phyloP scores from a whole-genome alignment of 2,113 vertebrate genomes.

The Cygnus buccinator region DNA sequence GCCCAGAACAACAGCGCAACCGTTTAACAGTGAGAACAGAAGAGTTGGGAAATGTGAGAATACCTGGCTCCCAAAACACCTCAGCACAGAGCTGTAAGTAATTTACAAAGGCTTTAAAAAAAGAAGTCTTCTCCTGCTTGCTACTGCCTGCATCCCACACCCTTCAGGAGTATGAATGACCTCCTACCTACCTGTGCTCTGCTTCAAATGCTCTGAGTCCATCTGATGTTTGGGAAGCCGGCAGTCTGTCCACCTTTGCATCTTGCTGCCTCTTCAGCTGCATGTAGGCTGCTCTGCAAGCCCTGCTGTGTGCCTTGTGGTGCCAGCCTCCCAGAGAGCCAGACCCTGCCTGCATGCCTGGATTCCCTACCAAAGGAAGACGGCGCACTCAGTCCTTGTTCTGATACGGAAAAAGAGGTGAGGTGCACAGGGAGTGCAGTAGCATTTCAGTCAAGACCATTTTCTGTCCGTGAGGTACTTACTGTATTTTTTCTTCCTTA shows the following conservation, averaged over 20 bases:
- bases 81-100: neutral
- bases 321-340: neutral
- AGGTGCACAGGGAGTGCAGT: accelerated
- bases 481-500: neutral
- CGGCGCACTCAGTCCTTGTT: neutral
- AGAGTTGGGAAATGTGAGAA: neutral
- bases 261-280: neutral
- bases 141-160: neutral
- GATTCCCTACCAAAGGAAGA: neutral
- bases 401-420: neutral
- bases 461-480: neutral
- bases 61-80: neutral
- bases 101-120: neutral
- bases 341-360: neutral
- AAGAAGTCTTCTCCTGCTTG: neutral
- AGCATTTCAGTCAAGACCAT: too few species aligned
- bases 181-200: neutral
- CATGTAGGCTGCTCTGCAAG: neutral
- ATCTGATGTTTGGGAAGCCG: neutral
- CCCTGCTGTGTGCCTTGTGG: accelerated
- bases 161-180: neutral
- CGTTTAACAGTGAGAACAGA: neutral
- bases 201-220: accelerated
- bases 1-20: neutral
- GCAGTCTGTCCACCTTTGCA: neutral